phyloP scores from a whole-genome alignment of 1,140 invertebrate genomes.

The Drosophila truncata region DNA sequence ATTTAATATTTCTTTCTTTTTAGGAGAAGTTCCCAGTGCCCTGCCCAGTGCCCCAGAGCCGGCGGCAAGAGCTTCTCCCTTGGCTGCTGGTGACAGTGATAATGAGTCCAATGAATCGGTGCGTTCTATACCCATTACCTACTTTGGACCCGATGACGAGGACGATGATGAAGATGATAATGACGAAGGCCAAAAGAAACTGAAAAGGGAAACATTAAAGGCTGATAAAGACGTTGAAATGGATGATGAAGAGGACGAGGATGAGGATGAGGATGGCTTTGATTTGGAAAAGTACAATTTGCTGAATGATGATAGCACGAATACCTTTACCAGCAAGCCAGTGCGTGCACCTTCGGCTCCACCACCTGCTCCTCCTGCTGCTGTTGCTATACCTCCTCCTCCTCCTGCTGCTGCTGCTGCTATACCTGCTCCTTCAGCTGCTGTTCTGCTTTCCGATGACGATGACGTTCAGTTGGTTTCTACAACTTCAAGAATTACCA shows the following conservation, averaged over 20 bases:
- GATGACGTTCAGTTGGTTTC: slow-evolving; percentile 75
- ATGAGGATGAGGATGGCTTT: slow-evolving; percentile 58
- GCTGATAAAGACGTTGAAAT: not conserved
- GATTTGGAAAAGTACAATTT: slow-evolving; percentile 75
- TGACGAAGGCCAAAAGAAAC: slow-evolving; percentile 6
- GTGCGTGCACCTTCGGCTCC: slow-evolving; percentile 4
- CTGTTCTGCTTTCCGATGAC: slow-evolving; percentile 75
- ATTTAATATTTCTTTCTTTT: no score
- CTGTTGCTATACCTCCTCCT: no score
- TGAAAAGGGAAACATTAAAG: not conserved
- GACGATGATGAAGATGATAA: slow-evolving; percentile 32
- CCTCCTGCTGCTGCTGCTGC: not conserved
- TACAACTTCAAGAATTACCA: slow-evolving; percentile 23
- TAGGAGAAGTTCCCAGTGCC: slow-evolving; percentile 34
- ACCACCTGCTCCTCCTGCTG: not conserved
- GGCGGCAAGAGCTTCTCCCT: slow-evolving; percentile 2
- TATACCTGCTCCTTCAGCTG: not conserved
- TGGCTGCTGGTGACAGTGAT: slow-evolving; percentile 23
- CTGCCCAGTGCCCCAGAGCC: slow-evolving; percentile 9
- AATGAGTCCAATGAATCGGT: slow-evolving; percentile 72
- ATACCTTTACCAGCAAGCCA: slow-evolving; percentile 64
- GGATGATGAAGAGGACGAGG: slow-evolving; percentile 33
- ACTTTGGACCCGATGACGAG: slow-evolving; percentile 79
- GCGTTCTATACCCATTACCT: slow-evolving; percentile 84
- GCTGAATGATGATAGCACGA: slow-evolving; percentile 74